These are phyloP conservation scores for Porites lutea DNA, from an alignment of 64 coral and sea anemone genomes.

Conservation along the genomic window DNA sequence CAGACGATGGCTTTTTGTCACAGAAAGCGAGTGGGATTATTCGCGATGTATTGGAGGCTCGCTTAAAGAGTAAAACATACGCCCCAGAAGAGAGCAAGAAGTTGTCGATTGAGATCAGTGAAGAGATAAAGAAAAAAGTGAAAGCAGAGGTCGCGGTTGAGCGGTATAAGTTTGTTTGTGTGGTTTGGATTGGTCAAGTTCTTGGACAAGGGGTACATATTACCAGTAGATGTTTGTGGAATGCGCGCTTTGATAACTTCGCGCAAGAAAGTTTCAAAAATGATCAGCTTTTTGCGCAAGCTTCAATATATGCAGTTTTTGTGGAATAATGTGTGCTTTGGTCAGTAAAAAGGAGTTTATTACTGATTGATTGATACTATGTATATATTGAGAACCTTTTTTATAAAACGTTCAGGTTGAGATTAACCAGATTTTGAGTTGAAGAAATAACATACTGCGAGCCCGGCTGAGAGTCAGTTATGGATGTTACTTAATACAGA, in stretches of 20 bases:
- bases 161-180: conserved; percentile 65
- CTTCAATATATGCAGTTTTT: conserved; percentile 56
- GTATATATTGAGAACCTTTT: no score
- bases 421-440: no score
- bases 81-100: conserved; percentile 26
- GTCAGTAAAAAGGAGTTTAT: no score
- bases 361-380: no score
- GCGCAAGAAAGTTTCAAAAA: conserved; percentile 12
- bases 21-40: conserved; percentile 13
- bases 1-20: conserved; percentile 11
- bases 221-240: conserved; percentile 66
- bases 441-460: no score
- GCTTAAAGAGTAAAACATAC: conserved; percentile 45
- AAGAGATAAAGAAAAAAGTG: conserved; percentile 58
- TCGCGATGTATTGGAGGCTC: conserved; percentile 20
- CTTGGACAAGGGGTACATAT: conserved; percentile 54
- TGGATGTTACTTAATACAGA: no score
- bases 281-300: conserved; percentile 67
- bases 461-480: no score
- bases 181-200: conserved; percentile 55
- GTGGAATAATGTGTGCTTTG: conserved; percentile 31
- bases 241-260: conserved; percentile 61
- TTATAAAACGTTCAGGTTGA: no score
- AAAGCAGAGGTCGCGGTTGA: conserved; percentile 17
- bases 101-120: conserved; percentile 45